Evolutionary conservation across 1,140 invertebrate genomes (phyloP), one percentile per base, ranked within the genome.

Genomic region (Ceratosolen solmsi): DNA sequence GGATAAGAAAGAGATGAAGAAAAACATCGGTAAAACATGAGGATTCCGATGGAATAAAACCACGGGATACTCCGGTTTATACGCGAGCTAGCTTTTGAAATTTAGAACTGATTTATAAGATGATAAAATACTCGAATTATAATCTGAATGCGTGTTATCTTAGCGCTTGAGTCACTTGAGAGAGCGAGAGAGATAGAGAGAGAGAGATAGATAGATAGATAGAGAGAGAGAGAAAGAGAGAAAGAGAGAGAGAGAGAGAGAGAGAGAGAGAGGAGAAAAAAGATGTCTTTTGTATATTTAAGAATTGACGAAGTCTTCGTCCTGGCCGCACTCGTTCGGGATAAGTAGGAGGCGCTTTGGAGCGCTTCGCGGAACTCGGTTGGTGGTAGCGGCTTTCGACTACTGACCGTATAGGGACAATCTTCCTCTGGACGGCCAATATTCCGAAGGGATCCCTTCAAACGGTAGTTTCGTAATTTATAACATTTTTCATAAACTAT

Each of bases 401-500:
- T 77, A 77, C 46, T 41, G 33, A 71, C 41, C 30, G 70, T 73
- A 54, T 73, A 73, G 49, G 56, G 22, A 2, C 73, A 30, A 41
- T 60, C 54, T 46, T 41, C 25, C 25, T 76, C 13, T 25, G 20
- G 22, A 25, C 30, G 4, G 33, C 8, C 46, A 36, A 56, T 75
- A 80, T 74, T 75, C 20, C 36, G 75, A 73, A 68, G 33, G 33
- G 49, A 81, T 38, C 25, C 72, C 27, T 30, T 41, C n/a, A 38
- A 70, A 82, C 74, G 51, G 74, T 70, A 82, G 25, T 82, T 72
- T 82, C 68, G 65, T 77, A 77, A 82, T 82, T 82, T 82, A 82
- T 82, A 82, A 77, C 74, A 82, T 82, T 82, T 82, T 77, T 82
- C 73, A 82, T 75, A 75, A 81, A 75, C 60, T 60, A 70, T 63